Conservation (phyloP, 2,797 vertebrate genomes). For the Tinamus major region DNA sequence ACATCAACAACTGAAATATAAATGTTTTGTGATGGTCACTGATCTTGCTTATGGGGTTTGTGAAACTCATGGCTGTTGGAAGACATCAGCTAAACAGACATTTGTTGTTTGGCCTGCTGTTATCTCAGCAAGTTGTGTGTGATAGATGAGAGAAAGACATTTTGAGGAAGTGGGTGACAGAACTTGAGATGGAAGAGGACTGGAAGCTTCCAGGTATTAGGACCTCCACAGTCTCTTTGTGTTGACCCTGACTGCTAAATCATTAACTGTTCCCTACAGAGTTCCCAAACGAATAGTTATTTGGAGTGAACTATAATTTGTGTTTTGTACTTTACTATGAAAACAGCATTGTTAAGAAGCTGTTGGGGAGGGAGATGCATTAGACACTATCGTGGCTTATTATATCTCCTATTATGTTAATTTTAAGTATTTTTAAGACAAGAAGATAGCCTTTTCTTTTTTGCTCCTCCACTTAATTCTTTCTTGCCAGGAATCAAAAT, state of each 20-base stretch:
- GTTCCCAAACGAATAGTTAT: background rate
- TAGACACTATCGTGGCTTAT: background rate
- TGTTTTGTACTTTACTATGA: background rate
- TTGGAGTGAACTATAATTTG: background rate
- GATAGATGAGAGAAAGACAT: background rate
- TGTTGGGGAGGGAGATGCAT: background rate
- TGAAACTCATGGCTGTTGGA: background rate
- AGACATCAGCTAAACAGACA: background rate
- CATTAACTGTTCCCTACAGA: background rate
- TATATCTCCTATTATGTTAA: background rate
- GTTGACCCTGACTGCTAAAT: background rate
- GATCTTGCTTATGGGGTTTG: background rate
- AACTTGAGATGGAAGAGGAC: background rate
- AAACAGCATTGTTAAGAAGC: background rate
- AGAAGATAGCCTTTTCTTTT: background rate
- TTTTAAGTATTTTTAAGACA: conserved; percentile 5
- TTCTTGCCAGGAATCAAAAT: background rate
- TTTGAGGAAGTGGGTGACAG: background rate
- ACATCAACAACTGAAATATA: background rate
- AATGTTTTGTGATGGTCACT: background rate
- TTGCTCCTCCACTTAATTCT: background rate
- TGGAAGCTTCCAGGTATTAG: background rate
- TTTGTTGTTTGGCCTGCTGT: background rate
- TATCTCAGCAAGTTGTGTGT: background rate
- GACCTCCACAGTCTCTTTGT: background rate